Base-by-base conservation (phyloP, 2,888 invertebrate genomes). In the Caenorhabditis sp. region DNA sequence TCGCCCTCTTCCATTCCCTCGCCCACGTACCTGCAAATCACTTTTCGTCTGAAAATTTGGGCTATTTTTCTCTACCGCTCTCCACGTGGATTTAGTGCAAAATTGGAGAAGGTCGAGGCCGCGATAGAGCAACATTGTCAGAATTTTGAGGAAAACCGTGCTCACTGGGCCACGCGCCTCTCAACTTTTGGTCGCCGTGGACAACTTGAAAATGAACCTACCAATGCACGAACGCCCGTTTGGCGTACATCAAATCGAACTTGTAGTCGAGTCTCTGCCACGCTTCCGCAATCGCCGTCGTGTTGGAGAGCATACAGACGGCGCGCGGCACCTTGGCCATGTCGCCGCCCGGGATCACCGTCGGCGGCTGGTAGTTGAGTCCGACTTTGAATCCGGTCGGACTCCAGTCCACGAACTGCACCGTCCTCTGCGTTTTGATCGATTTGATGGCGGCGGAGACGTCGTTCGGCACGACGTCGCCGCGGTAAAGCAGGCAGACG, bases 361-460 rank as follows among this genome's bases (percentile, higher is more conserved):
- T 92, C 0, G 95, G 90, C 4, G 90, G 90, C 91, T 95, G 93
- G 87, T 93, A 92, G 84, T 90, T 90, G 79, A 90, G 88, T 43
- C 90, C 89, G 43, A 89, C 88, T 75, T 83, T 85, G 79, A 83
- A 83, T 39, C 83, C 83, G 35, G 83, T 85, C 13, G 85, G 83
- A 66, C 85, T 83, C 94, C 94, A 94, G 80, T 93, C 92, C 1
- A 94, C 94, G 89, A 95, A 95, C 84, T 92, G 92, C 76, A 94
- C 93, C 17, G 92, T 90, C 81, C 92, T 93, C 92, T 95, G 95
- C 86, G 95, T 95, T 92, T 96, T 96, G 92, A 96, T 95, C 89
- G 94, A 94, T 1, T 95, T 95, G 90, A 95, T 95, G 59, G 95
- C 95, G 15, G 95, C 95, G 90, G 95, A 95, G 45, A 95, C 95